Conservation (phyloP, 2,113 vertebrate species). For the Pygoscelis adeliae region DNA sequence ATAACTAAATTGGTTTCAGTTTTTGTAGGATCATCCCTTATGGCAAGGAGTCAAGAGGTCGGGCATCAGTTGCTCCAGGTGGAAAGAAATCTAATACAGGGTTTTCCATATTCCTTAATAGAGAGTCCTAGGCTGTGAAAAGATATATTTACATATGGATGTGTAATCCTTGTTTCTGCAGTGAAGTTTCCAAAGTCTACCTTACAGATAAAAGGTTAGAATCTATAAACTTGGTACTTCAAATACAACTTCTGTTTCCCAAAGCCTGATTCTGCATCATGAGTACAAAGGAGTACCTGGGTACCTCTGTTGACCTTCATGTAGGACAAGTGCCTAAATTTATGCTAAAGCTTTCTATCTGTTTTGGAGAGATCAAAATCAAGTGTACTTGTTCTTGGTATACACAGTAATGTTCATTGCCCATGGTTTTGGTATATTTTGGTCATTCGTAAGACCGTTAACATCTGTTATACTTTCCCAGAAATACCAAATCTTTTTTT, state of each 20-base stretch:
- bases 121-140: not conserved
- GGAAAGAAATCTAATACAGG: not conserved
- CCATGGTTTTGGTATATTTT: not conserved
- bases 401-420: not conserved
- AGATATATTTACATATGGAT: not conserved
- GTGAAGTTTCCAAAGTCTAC: not conserved
- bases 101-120: not conserved
- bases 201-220: not conserved
- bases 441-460: not conserved
- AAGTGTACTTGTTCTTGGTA: not conserved
- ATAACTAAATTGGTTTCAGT: conserved; percentile 6
- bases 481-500: not conserved
- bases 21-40: conserved; percentile 30
- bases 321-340: not conserved
- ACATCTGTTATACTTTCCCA: not conserved
- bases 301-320: not conserved
- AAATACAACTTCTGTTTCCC: not conserved
- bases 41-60: not conserved
- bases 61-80: not conserved
- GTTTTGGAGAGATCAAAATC: not conserved
- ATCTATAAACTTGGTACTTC: not conserved
- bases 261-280: not conserved
- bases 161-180: not conserved
- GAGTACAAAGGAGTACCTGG: not conserved
- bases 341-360: not conserved